A percentile compares a stretch with the other conserved stretches of the same genome.
These are phyloP conservation scores for Melanaphis sacchari DNA, from an alignment of 1,140 invertebrate species.

Conservation along the genomic window DNA sequence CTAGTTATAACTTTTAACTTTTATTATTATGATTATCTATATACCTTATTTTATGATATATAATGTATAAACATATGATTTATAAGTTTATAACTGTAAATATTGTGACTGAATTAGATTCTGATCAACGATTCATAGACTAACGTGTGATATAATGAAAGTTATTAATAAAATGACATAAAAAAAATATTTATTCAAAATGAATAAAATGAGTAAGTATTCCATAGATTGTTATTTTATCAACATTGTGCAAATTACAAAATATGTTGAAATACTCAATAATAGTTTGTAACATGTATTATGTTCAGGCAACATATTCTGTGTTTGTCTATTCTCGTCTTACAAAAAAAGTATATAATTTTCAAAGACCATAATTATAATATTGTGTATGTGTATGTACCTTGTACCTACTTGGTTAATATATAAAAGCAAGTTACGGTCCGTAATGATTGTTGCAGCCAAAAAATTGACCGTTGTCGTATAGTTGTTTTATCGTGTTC, in stretches of 20 bases:
- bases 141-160: background rate
- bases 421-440: background rate
- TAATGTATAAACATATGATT: too few species aligned
- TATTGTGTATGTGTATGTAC: background rate
- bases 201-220: background rate
- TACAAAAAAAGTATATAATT: background rate
- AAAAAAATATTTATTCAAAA: background rate
- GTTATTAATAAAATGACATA: background rate
- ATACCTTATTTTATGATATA: too few species aligned
- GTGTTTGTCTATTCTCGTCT: background rate
- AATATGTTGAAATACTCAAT: background rate
- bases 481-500: conserved; percentile 23
- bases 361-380: background rate
- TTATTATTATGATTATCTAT: background rate
- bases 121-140: background rate
- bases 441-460: background rate
- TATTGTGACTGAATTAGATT: background rate
- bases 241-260: background rate
- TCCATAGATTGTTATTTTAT: background rate
- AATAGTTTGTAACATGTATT: background rate
- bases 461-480: conserved; percentile 51
- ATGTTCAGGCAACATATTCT: background rate
- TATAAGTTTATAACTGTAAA: too few species aligned
- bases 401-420: background rate
- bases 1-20: background rate